phyloP scores from a whole-genome alignment of 2,888 invertebrate species.

The Drosophila subquinaria region DNA sequence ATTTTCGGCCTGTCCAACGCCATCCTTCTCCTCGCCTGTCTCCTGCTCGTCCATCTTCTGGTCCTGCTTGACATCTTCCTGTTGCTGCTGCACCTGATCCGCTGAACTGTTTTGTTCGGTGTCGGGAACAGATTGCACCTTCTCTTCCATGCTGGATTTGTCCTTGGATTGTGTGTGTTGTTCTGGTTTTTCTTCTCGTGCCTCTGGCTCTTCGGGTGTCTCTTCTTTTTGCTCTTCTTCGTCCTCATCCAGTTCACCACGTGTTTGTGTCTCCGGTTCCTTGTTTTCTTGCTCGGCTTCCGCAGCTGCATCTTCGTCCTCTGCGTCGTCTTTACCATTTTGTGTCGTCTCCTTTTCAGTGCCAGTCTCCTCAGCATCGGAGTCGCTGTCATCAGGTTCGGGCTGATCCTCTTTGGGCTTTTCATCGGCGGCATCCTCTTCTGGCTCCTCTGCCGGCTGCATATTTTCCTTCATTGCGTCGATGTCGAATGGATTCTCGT shows the following conservation, averaged over 20 bases:
- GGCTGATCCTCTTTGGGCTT: constrained; percentile 87
- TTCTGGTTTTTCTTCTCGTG: constrained; percentile 84
- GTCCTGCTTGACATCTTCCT: constrained; percentile 84
- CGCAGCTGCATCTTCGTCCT: constrained; percentile 85
- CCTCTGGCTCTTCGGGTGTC: constrained; percentile 87
- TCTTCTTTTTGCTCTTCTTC: constrained; percentile 85
- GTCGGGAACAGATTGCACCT: constrained; percentile 84
- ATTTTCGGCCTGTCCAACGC: constrained; percentile 91
- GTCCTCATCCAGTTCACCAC: constrained; percentile 78
- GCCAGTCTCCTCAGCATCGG: constrained; percentile 77
- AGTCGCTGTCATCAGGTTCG: constrained; percentile 86
- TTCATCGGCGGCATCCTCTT: constrained; percentile 85
- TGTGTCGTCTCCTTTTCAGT: constrained; percentile 62
- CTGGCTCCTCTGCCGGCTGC: constrained; percentile 82
- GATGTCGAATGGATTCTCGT: constrained; percentile 94
- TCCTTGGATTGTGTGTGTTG: constrained; percentile 84
- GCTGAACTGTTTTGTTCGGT: constrained; percentile 82
- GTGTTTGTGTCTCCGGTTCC: constrained; percentile 86
- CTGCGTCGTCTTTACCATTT: constrained; percentile 83
- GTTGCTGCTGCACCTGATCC: constrained; percentile 84
- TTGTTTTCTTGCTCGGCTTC: constrained; percentile 86
- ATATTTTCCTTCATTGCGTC: constrained; percentile 90
- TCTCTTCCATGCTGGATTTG: constrained; percentile 84
- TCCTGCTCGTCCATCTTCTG: constrained; percentile 87
- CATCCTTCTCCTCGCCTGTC: constrained; percentile 87